phyloP scores from a whole-genome alignment of 53 echinoderm and acorn worm genomes.

The Zoroaster sp. region DNA sequence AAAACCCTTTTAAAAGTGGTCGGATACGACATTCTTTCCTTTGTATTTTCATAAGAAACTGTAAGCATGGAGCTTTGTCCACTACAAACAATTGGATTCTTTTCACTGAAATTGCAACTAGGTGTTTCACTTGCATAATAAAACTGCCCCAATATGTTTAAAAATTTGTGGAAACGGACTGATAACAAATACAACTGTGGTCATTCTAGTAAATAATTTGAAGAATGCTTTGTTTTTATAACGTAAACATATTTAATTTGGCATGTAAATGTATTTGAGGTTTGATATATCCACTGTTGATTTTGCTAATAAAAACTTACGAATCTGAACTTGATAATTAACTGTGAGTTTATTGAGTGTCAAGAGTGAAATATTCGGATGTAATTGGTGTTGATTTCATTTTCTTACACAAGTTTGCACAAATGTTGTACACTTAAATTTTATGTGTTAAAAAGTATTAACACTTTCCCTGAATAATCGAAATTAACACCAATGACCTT shows the following conservation, averaged over 20 bases:
- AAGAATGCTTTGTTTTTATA: not conserved
- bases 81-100: too few relatives aligned
- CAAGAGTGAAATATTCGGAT: slow-evolving; percentile 18
- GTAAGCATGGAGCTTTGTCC: too few relatives aligned
- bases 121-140: too few relatives aligned
- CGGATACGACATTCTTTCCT: too few relatives aligned
- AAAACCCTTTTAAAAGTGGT: too few relatives aligned
- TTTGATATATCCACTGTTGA: slow-evolving; percentile 3
- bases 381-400: slow-evolving; percentile 16
- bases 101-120: too few relatives aligned
- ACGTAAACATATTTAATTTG: not conserved
- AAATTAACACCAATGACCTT: slow-evolving; percentile 22
- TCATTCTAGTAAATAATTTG: not conserved
- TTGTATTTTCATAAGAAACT: too few relatives aligned
- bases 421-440: not conserved
- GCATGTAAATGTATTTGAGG: slow-evolving; percentile 15
- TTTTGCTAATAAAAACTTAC: slow-evolving; percentile 41
- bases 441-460: not conserved
- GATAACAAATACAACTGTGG: not conserved
- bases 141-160: too few relatives aligned
- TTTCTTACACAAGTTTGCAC: not conserved
- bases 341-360: slow-evolving; percentile 40
- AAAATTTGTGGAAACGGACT: too few relatives aligned
- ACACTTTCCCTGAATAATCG: not conserved
- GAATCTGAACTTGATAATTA: slow-evolving; percentile 12